These are phyloP conservation scores for Drosophila rufa DNA, from an alignment of 1,140 invertebrate species.

Conservation along the genomic window DNA sequence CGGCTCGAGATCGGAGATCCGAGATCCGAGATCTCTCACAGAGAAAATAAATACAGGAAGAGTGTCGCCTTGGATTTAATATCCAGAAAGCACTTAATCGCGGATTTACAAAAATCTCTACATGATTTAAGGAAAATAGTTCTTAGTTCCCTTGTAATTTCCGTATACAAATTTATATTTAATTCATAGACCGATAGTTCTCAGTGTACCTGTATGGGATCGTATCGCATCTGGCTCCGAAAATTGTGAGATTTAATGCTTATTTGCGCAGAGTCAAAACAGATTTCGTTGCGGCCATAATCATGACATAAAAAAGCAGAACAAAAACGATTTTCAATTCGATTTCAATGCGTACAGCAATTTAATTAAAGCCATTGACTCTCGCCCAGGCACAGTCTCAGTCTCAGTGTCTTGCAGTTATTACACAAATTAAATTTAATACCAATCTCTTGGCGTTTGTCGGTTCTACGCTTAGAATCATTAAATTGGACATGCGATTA, in stretches of 20 bases:
- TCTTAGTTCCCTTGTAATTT: background rate
- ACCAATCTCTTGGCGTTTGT: constrained; percentile 12
- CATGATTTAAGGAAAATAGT: too few species aligned
- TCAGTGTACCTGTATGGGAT: constrained; percentile 9
- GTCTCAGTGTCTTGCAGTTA: constrained; percentile 5
- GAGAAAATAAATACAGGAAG: constrained; percentile 8
- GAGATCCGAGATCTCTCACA: constrained; percentile 8
- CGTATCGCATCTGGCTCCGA: constrained; percentile 24
- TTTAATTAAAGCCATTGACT: constrained; percentile 71
- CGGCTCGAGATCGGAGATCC: background rate
- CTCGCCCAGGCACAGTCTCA: background rate
- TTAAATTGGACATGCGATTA: constrained; percentile 79
- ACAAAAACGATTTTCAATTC: constrained; percentile 82
- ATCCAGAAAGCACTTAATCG: too few species aligned
- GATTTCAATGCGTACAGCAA: constrained; percentile 73
- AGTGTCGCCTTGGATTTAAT: background rate
- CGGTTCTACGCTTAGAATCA: constrained; percentile 61
- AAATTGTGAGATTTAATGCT: constrained; percentile 80
- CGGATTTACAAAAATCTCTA: background rate
- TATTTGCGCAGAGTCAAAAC: constrained; percentile 82
- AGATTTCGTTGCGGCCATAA: constrained; percentile 75
- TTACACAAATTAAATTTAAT: constrained; percentile 19
- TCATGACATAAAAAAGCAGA: constrained; percentile 84
- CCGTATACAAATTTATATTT: background rate
- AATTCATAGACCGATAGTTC: background rate